A percentile compares a stretch with the other conserved stretches of the same genome.
These are phyloP conservation scores for Acronicta aceris DNA, from an alignment of 2,888 invertebrate species.

Conservation along the genomic window DNA sequence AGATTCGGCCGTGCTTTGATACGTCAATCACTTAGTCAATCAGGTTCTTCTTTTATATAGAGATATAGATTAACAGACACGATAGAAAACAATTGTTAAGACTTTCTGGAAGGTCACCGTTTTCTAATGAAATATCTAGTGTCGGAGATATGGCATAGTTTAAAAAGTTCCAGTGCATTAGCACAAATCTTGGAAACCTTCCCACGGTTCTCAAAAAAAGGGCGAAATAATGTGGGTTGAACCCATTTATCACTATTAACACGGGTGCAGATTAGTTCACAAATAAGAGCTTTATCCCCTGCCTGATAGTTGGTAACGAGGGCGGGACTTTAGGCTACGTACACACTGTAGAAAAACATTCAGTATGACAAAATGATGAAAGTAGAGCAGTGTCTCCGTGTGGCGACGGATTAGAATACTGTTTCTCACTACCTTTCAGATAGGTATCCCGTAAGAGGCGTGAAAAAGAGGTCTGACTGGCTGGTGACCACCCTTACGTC, in stretches of 20 bases:
- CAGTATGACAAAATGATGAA: background rate
- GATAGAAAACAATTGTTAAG: too few species aligned
- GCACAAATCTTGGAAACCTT: constrained; percentile 28
- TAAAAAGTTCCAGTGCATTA: constrained; percentile 19
- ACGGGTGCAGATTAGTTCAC: constrained; percentile 67
- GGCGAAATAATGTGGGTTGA: constrained; percentile 35
- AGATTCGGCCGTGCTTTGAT: too few species aligned
- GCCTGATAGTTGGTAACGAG: constrained; percentile 71
- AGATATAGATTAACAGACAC: too few species aligned
- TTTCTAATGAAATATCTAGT: background rate
- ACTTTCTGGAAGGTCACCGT: too few species aligned
- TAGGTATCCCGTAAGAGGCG: too few species aligned
- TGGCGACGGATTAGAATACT: too few species aligned
- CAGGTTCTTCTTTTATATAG: too few species aligned
- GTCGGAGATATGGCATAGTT: background rate
- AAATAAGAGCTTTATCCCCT: constrained; percentile 65
- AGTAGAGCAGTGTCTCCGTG: too few species aligned
- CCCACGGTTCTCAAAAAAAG: constrained; percentile 20
- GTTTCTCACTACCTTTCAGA: too few species aligned
- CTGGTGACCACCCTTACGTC: too few species aligned
- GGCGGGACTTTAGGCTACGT: constrained; percentile 45
- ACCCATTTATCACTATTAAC: constrained; percentile 69
- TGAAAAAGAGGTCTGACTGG: too few species aligned
- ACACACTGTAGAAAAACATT: constrained; percentile 34
- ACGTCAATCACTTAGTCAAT: too few species aligned